These are phyloP conservation scores for Daktulosphaira vitifoliae DNA, from an alignment of 1,140 invertebrate species.

Conservation along the genomic window DNA sequence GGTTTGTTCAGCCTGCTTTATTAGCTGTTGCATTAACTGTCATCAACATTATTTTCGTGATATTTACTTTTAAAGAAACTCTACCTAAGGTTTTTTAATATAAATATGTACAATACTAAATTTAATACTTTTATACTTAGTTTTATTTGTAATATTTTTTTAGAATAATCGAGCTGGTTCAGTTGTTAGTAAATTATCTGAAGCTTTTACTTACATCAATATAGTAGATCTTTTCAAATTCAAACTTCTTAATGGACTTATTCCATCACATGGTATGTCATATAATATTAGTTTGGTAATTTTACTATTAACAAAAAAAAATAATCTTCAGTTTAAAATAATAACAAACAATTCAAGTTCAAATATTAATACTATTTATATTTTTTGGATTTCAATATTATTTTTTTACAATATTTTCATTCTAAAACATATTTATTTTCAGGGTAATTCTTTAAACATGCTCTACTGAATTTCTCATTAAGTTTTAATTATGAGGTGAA, in stretches of 20 bases:
- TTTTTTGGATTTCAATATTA: no score
- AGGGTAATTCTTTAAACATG: no score
- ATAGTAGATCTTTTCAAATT: constrained; percentile 61
- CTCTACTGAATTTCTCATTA: no score
- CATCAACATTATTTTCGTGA: constrained; percentile 69
- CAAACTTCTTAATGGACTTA: constrained; percentile 53
- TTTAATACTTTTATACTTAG: neutral
- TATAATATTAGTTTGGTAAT: neutral
- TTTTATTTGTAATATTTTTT: constrained; percentile 41
- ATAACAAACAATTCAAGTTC: no score
- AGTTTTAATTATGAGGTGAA: no score
- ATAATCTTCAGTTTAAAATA: no score
- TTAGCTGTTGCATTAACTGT: constrained; percentile 72
- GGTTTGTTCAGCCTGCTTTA: constrained; percentile 76
- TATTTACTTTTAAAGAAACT: constrained; percentile 74
- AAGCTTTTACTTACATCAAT: constrained; percentile 65
- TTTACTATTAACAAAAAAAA: neutral
- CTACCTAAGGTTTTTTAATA: constrained; percentile 63
- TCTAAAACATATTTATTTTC: no score
- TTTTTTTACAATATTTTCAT: no score
- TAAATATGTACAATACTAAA: neutral
- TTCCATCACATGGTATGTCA: constrained; percentile 40
- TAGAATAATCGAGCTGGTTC: constrained; percentile 57
- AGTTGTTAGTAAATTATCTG: constrained; percentile 56
- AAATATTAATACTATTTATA: no score